These are phyloP conservation scores for Sebastes goodei DNA, from an alignment of 2,797 vertebrate species.

Conservation along the genomic window DNA sequence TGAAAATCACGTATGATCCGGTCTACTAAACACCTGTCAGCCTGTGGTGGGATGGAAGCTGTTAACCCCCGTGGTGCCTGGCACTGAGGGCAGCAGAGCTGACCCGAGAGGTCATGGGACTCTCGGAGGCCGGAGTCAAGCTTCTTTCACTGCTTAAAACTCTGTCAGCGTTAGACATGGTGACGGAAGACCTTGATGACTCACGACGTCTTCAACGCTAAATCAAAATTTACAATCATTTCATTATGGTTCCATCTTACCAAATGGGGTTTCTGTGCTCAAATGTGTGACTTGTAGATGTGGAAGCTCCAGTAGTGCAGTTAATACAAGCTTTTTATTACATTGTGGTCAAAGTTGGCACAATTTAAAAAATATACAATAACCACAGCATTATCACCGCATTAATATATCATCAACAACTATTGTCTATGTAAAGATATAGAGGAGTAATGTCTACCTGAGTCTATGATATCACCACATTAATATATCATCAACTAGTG, in stretches of 20 bases:
- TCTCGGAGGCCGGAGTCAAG: background rate
- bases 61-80: conserved; percentile 10
- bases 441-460: too few species aligned
- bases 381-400: too few species aligned
- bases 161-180: background rate
- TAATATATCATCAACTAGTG: too few species aligned
- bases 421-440: too few species aligned
- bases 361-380: too few species aligned
- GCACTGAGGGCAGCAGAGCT: background rate
- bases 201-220: background rate
- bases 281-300: background rate
- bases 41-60: background rate
- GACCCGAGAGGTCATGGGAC: conserved; percentile 2
- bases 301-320: background rate
- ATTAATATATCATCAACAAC: too few species aligned
- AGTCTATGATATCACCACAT: too few species aligned
- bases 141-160: background rate
- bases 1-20: background rate
- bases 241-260: background rate
- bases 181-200: too few species aligned
- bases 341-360: background rate
- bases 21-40: conserved; percentile 25
- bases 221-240: background rate
- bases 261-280: background rate
- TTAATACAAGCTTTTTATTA: background rate